Evolutionary conservation across 1,140 invertebrate genomes (phyloP).

Genomic region (Leptinotarsa undecemlineata): DNA sequence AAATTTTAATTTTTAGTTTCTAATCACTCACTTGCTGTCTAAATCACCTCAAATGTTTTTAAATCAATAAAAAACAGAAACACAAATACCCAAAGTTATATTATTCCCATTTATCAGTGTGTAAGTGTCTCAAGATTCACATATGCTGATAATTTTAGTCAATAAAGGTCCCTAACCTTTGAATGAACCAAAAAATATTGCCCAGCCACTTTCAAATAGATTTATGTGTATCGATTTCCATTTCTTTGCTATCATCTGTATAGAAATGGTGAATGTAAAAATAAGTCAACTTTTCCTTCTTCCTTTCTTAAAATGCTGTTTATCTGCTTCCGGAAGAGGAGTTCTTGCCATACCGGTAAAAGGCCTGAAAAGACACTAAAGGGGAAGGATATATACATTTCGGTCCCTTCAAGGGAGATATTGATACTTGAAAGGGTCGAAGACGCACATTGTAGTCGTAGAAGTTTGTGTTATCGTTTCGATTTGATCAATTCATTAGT

Average conservation of each 20-base stretch:
- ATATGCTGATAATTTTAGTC: too few species aligned
- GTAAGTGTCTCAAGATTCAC: too few species aligned
- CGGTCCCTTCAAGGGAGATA: constrained; percentile 9
- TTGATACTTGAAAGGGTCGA: constrained; percentile 16
- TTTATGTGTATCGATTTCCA: background rate
- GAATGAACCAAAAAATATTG: too few species aligned
- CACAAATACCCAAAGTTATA: too few species aligned
- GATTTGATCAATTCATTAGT: constrained; percentile 20
- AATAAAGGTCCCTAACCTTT: too few species aligned
- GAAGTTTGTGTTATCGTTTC: constrained; percentile 13
- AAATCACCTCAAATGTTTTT: too few species aligned
- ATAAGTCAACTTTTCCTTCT: background rate
- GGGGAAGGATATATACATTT: constrained; percentile 22
- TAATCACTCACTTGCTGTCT: too few species aligned
- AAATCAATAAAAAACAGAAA: too few species aligned
- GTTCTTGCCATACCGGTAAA: constrained; percentile 13
- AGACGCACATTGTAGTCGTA: constrained; percentile 11
- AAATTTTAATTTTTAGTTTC: too few species aligned
- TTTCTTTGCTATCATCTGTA: background rate
- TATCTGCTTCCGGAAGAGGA: constrained; percentile 15
- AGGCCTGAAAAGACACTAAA: constrained; percentile 16
- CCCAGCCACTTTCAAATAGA: too few species aligned
- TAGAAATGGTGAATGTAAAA: background rate
- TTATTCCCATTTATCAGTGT: too few species aligned
- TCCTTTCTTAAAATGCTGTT: constrained; percentile 10